Percentiles rank a stretch among this genome's conserved stretches.
Conservation (phyloP, 2,797 vertebrate genomes). For the Simalia tracyae region DNA sequence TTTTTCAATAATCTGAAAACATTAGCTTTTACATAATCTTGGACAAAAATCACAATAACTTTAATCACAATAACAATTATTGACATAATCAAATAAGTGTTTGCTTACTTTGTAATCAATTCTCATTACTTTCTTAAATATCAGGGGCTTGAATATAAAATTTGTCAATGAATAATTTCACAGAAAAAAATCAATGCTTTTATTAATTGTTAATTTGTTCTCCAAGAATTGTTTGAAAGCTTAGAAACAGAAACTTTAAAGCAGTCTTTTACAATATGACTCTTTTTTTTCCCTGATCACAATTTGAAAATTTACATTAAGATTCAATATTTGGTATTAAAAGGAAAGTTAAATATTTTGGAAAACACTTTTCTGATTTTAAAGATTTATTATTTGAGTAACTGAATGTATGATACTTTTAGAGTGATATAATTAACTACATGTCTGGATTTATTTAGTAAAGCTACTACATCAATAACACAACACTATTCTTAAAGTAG, state of each 20-base stretch:
- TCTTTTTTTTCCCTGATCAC: neutral
- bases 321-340: neutral
- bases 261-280: constrained; percentile 32
- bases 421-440: constrained; percentile 8
- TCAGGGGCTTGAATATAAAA: constrained; percentile 44
- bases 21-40: neutral
- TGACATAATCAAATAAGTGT: no score
- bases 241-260: constrained; percentile 48
- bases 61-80: neutral
- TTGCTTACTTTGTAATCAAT: neutral
- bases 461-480: neutral
- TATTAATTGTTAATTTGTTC: constrained; percentile 58
- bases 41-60: neutral
- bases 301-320: constrained; percentile 27
- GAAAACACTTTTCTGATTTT: neutral
- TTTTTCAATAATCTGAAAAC: neutral
- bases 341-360: neutral
- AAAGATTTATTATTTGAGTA: neutral
- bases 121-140: constrained; percentile 10
- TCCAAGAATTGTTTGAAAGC: constrained; percentile 57
- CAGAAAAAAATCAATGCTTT: constrained; percentile 50
- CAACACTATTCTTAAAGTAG: constrained; percentile 18
- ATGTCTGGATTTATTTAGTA: constrained; percentile 18
- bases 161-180: constrained; percentile 43
- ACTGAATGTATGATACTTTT: neutral